phyloP scores from a whole-genome alignment of 2,797 vertebrate genomes.

The Falco cherrug region DNA sequence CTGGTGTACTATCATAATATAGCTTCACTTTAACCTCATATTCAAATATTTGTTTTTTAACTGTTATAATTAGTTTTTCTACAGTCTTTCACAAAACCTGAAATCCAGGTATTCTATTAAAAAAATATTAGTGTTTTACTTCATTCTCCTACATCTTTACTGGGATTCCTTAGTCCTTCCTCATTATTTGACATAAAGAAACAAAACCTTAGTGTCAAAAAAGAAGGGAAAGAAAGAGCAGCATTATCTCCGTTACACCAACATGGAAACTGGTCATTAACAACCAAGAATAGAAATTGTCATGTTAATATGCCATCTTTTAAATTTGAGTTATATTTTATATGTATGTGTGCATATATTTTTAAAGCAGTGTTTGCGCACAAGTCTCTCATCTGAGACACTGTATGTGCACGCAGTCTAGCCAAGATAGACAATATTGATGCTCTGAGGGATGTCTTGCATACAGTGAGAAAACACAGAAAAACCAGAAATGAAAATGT shows the following conservation, averaged over 20 bases:
- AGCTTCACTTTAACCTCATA: not conserved
- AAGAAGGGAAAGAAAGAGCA: not conserved
- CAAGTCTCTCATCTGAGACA: not conserved
- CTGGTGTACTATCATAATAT: not conserved
- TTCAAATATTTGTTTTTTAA: not conserved
- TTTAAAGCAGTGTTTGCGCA: not conserved
- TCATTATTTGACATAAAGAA: not conserved
- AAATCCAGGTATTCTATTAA: not conserved
- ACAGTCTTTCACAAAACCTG: not conserved
- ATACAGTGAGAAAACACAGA: not conserved
- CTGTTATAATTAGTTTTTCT: not conserved
- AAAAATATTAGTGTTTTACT: not conserved
- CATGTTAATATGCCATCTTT: not conserved
- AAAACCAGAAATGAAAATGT: not conserved
- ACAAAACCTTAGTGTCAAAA: not conserved
- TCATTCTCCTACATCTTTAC: not conserved
- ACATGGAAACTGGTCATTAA: not conserved
- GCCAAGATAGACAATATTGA: accelerated
- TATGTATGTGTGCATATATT: not conserved
- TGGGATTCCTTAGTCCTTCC: not conserved
- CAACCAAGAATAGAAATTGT: not conserved
- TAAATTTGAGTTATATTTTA: not conserved
- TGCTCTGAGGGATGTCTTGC: not conserved
- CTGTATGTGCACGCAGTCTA: not conserved
- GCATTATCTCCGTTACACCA: not conserved